Base-by-base conservation (phyloP, 2,888 invertebrate genomes). In the Ochropacha duplaris region DNA sequence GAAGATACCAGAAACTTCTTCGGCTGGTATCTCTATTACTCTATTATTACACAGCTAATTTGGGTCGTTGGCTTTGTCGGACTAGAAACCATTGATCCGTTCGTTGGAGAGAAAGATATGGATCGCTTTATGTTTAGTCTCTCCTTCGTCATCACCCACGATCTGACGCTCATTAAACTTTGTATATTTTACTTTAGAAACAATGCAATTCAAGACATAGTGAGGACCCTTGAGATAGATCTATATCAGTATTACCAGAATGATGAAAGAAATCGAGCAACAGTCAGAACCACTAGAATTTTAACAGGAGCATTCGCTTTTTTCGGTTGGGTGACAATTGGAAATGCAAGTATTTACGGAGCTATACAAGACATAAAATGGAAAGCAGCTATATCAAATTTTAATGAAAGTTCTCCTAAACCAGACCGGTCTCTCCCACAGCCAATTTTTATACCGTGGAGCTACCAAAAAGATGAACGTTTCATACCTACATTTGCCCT, bases 61-160 rank as follows among this genome's bases (percentile, higher is more conserved):
- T 92, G 89, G 89, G 91, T 92, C 0, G 86, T 76, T 2, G 87
- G 90, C 6, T 92, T 92, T 59, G 91, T 92, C 0, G 85, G 88
- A n/a, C 74, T 92, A 5, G 92, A 92, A 73, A 87, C 92, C 0
- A 87, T 92, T 50, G 91, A 92, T 64, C 92, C 92, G 0, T 92
- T 92, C 55, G 78, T 92, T 9, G 90, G 92, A 0, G 82, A 89
- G 67, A 91, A 90, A 72, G 90, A 92, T 68, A 65, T 87, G 58
- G 92, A 92, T 50, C 76, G 87, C 49, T 92, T 92, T 63, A 92
- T 92, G 92, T 90, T 92, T 69, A 91, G 90, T 61, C 84, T 92
- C 39, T 87, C 92, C 1, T 92, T 92, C 59, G 92, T 92, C 52
- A 87, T 92, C 55, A 92, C 92, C 0, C 92, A 92, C 60, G 89